Evolutionary conservation across 1,140 invertebrate genomes (phyloP).

Genomic region (Sarcophaga bullata): DNA sequence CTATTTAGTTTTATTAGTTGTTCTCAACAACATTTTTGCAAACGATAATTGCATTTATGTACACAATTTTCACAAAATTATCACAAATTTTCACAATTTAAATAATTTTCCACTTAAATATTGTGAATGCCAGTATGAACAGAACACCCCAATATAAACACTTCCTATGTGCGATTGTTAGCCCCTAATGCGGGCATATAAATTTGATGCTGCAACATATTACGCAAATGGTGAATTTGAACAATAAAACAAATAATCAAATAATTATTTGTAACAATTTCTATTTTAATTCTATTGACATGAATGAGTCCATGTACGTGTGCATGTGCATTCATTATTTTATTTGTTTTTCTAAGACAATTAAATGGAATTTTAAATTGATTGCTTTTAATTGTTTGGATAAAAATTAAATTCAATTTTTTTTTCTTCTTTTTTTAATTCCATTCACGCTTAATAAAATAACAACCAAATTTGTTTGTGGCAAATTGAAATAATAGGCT

Average conservation of each 20-base stretch:
- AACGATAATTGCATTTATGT: slow-evolving; percentile 19
- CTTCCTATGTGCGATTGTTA: neutral
- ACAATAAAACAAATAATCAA: neutral
- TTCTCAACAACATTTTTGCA: neutral
- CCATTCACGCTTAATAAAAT: too few species aligned
- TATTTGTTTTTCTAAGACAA: neutral
- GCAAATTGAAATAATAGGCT: too few species aligned
- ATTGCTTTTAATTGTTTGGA: slow-evolving; percentile 12
- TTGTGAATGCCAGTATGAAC: neutral
- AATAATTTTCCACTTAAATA: slow-evolving; percentile 32
- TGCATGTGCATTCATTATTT: neutral
- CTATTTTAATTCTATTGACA: neutral
- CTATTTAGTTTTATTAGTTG: neutral
- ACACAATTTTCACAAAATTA: neutral
- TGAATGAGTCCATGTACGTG: too few species aligned
- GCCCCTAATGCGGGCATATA: too few species aligned
- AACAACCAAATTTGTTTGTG: too few species aligned
- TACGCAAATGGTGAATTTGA: neutral
- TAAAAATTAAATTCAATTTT: neutral
- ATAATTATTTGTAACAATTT: neutral
- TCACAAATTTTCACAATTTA: slow-evolving; percentile 11
- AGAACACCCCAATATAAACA: neutral
- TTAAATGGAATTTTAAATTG: slow-evolving; percentile 19
- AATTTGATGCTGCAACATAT: neutral
- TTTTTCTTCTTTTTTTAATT: too few species aligned